Evolutionary conservation across 2,113 vertebrate genomes (phyloP), one percentile per base, ranked within the genome.

Genomic region (Paratilapia polleni): DNA sequence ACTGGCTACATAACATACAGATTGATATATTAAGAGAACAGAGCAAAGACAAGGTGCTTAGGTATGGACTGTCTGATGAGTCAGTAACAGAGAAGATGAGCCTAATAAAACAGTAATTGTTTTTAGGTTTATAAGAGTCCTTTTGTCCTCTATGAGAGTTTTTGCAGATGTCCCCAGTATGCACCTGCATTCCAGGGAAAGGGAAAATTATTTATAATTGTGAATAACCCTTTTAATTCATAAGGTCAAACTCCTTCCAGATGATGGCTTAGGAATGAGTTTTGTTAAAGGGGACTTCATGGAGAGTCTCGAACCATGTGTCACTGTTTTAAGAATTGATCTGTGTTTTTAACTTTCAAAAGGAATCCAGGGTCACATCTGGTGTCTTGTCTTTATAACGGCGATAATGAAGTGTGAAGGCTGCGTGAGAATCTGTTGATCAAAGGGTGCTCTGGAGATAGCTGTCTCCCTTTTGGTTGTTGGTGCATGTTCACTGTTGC

Each of bases 331-430:
- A 47, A 54, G 26, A 73, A 34, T 6, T 8, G 26, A 54, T 73
- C 26, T n/a, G 47, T 68, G 14, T 73, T 70, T 68, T 73, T 54
- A 73, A 49, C 68, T 34, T 54, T 34, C 68, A 73, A 73, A 73
- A 14, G 26, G 26, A 54, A 54, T n/a, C 47, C 68, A 34, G 11
- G 1, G 68, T 73, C 68, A 54, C 68, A 73, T 54, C 47, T 54
- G 47, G 52, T 28, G 8, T 54, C 43, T 49, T 19, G 15, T 49
- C 47, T 73, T 31, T 31, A 31, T 34, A 73, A 70, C 47, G 47
- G 64, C 14, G 47, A 36, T 36, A 36, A 36, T 36, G 36, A 73
- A 73, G 68, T 5, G 28, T n/a, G 47, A 54, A 73, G 68, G 52
- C 68, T 9, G 17, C 11, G 66, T 52, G 66, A 73, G 19, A 52